A percentile compares a stretch with the other conserved stretches of the same genome.
Conservation (phyloP, 2,113 vertebrate genomes). For the Heterotis niloticus region DNA sequence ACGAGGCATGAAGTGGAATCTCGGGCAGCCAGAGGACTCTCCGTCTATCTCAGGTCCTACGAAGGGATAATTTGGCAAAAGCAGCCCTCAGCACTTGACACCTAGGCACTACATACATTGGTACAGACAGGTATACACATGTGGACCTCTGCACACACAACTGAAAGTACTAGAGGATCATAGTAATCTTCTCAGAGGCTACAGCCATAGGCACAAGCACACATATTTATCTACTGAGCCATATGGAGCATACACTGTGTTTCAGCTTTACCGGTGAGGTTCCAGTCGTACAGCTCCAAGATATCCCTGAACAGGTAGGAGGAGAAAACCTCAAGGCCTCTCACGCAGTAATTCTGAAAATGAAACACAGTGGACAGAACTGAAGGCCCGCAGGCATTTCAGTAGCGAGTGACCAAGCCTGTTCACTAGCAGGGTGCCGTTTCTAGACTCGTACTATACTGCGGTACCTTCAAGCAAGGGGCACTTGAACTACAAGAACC, state of each 20-base stretch:
- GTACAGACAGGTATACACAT: neutral
- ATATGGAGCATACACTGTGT: too few relatives aligned
- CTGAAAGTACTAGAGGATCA: neutral
- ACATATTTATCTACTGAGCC: neutral
- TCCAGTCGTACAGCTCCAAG: conserved; percentile 97
- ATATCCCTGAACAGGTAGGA: conserved; percentile 90
- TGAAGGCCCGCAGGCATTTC: too few relatives aligned
- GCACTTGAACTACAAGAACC: too few relatives aligned
- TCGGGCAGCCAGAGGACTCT: conserved; percentile 69
- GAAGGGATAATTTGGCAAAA: conserved; percentile 24
- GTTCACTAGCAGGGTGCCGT: too few relatives aligned
- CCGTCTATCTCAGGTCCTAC: conserved; percentile 78
- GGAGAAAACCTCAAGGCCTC: conserved; percentile 88
- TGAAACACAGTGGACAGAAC: neutral
- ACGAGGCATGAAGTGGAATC: conserved; percentile 96
- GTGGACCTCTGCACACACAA: neutral
- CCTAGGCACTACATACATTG: too few relatives aligned
- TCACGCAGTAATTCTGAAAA: conserved; percentile 89
- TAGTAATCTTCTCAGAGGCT: neutral
- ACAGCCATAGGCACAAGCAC: neutral
- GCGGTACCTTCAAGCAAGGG: too few relatives aligned
- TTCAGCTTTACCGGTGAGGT: conserved; percentile 79
- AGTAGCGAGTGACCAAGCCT: too few relatives aligned
- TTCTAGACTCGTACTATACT: too few relatives aligned
- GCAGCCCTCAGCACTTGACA: neutral